phyloP scores from a whole-genome alignment of 2,888 invertebrate species.

The Trisateles emortualis region DNA sequence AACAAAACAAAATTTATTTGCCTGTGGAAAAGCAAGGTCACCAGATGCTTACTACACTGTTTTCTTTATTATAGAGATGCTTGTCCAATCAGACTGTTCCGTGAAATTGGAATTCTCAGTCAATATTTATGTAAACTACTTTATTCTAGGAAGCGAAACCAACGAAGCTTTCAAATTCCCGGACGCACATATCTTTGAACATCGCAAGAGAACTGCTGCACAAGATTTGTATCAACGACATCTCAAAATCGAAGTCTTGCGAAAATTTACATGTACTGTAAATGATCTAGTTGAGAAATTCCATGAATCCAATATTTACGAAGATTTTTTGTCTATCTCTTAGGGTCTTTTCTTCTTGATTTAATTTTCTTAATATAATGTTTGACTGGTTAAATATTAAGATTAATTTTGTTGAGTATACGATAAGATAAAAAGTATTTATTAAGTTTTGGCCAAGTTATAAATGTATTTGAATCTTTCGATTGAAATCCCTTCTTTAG shows the following conservation, averaged over 20 bases:
- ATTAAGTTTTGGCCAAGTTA: background rate
- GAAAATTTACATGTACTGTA: constrained; percentile 94
- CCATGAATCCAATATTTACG: constrained; percentile 5
- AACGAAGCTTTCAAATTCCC: constrained; percentile 91
- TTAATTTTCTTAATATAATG: constrained; percentile 14
- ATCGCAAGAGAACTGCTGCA: constrained; percentile 93
- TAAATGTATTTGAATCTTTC: background rate
- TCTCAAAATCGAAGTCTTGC: constrained; percentile 94
- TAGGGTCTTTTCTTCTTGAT: constrained; percentile 19
- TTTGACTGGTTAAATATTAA: constrained; percentile 30
- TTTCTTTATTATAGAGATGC: too few species aligned
- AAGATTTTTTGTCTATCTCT: constrained; percentile 24
- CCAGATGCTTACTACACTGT: too few species aligned
- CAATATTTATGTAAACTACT: constrained; percentile 34
- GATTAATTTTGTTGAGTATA: constrained; percentile 24
- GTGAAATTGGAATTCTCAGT: too few species aligned
- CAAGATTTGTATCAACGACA: constrained; percentile 95
- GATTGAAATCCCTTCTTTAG: too few species aligned
- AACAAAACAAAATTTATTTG: too few species aligned
- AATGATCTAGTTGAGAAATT: constrained; percentile 40
- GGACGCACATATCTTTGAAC: constrained; percentile 93
- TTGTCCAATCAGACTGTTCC: too few species aligned
- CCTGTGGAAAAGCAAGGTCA: too few species aligned
- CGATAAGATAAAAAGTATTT: background rate
- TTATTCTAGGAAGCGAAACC: constrained; percentile 82